Evolutionary conservation across 2,888 invertebrate species (phyloP), one percentile per base, ranked within the genome.

Genomic region (Drosophila atripex): DNA sequence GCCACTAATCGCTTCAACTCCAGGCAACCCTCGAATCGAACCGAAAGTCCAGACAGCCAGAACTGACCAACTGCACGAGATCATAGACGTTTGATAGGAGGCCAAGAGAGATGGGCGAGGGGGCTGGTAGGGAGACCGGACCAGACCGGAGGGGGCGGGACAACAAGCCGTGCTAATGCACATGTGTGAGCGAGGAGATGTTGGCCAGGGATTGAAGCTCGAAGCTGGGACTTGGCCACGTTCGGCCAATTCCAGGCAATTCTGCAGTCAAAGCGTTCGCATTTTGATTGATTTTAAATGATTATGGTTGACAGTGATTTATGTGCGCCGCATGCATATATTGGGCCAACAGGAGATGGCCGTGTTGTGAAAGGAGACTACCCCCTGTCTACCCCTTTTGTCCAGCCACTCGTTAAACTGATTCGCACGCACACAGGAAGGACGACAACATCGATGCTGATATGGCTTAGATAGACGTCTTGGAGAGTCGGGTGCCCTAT

Each of bases 221-320:
- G 61, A 38, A 64, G 51, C 68, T 58, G 71, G 51, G 63, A 2
- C 66, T 59, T 73, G 66, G 74, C 77, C 88, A 80, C 84, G 84
- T 86, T 88, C 82, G 79, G 73, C 80, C 89, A 89, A 90, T 90
- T 90, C 89, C 84, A 83, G 86, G 86, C 88, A 85, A 85, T 85
- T 85, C 84, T 85, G 84, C 84, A 89, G 89, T 87, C 88, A 88
- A 88, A 88, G 89, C 89, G 89, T 89, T 90, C 86, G 90, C 77
- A 90, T 88, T 90, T 90, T 90, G 90, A 90, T 90, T 90, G 90
- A 90, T 90, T 90, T 90, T 90, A 89, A 88, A 90, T 89, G 89
- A 90, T 90, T 90, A 90, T 88, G 86, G 90, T 88, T 90, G 90
- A 90, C 90, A 90, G 89, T 90, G 90, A 90, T 90, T 89, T 89